phyloP scores from a whole-genome alignment of 1,140 invertebrate species.

The Cherax destructor region DNA sequence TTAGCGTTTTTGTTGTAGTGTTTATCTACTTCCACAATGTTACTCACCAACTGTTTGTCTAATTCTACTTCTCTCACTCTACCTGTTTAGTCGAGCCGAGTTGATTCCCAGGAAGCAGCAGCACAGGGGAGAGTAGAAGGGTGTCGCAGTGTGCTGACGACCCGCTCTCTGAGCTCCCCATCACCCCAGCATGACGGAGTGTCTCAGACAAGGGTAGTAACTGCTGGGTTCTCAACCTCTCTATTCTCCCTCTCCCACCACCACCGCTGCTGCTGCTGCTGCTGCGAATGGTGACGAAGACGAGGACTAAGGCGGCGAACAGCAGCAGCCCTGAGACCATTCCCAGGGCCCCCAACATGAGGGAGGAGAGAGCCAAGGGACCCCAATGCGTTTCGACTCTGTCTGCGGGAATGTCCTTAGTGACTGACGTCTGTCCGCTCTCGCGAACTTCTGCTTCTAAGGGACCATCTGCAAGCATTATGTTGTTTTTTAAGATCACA shows the following conservation, averaged over 20 bases:
- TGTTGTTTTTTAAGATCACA: too few species aligned
- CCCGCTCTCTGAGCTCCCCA: background rate
- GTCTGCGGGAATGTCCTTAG: background rate
- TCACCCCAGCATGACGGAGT: background rate
- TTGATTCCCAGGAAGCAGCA: background rate
- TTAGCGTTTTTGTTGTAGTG: too few species aligned
- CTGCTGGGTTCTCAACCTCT: background rate
- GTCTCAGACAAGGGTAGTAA: background rate
- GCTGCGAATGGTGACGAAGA: background rate
- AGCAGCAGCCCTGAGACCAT: slow-evolving; percentile 16
- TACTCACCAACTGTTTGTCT: too few species aligned
- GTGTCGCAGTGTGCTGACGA: background rate
- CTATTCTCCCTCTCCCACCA: too few species aligned
- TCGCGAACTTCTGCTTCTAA: slow-evolving; percentile 33
- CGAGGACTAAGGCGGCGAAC: background rate
- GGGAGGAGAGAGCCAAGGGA: background rate
- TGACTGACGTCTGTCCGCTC: slow-evolving; percentile 2
- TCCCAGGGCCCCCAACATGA: background rate
- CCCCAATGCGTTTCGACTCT: background rate
- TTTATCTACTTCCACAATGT: too few species aligned
- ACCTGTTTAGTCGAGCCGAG: background rate
- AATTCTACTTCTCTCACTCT: background rate
- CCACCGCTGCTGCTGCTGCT: background rate
- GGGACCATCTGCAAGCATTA: slow-evolving; percentile 10
- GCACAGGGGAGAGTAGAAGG: background rate